These are phyloP conservation scores for Xestobium rufovillosum DNA, from an alignment of 2,888 invertebrate species.

Conservation along the genomic window DNA sequence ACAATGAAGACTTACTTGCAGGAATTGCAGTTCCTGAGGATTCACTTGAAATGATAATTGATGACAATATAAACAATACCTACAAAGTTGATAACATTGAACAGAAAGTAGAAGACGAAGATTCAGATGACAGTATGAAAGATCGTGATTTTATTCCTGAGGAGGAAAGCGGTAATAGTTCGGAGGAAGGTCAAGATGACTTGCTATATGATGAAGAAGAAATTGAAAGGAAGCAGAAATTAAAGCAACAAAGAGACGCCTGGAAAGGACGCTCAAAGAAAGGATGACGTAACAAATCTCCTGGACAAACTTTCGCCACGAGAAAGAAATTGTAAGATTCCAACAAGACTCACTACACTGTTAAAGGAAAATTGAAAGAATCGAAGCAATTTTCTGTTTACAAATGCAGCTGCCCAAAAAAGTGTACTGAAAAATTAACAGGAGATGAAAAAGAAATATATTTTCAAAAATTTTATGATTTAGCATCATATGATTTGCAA, in stretches of 20 bases:
- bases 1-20: conserved; percentile 12
- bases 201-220: conserved; percentile 10
- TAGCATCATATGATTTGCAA: conserved; percentile 17
- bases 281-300: conserved; percentile 16
- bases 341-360: conserved; percentile 15
- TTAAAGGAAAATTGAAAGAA: conserved; percentile 17
- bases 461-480: conserved; percentile 13
- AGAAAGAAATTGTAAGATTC: conserved; percentile 18
- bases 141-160: conserved; percentile 16
- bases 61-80: conserved; percentile 1
- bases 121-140: conserved; percentile 15
- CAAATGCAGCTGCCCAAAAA: conserved; percentile 14
- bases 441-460: conserved; percentile 13
- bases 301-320: conserved; percentile 15
- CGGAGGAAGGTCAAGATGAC: conserved; percentile 9
- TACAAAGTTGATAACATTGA: conserved; percentile 1
- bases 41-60: conserved; percentile 7
- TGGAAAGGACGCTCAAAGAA: conserved; percentile 16
- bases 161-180: conserved; percentile 15
- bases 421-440: conserved; percentile 17
- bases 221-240: conserved; percentile 10
- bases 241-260: conserved; percentile 11
- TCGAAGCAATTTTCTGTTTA: conserved; percentile 8
- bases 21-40: conserved; percentile 10
- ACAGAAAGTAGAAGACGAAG: conserved; percentile 11